Percentiles rank a stretch among this genome's conserved stretches.
These are phyloP conservation scores for Mylabris phalerata DNA, from an alignment of 1,140 invertebrate species.

Conservation along the genomic window DNA sequence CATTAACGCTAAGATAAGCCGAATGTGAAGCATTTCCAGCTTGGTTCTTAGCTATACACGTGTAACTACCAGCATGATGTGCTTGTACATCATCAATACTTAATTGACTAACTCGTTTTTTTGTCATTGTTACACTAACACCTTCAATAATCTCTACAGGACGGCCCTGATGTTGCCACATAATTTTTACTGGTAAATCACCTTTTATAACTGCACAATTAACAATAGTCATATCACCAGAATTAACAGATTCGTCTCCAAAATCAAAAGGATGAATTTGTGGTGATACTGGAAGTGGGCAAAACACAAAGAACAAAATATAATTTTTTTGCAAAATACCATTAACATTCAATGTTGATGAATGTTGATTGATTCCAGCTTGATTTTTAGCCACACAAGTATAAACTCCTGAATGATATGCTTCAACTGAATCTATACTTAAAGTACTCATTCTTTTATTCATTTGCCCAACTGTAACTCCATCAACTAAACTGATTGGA, in stretches of 20 bases:
- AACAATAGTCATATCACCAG: slow-evolving; percentile 47
- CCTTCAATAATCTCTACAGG: slow-evolving; percentile 42
- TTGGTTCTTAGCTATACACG: slow-evolving; percentile 56
- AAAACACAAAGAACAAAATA: slow-evolving; percentile 12
- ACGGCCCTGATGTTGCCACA: slow-evolving; percentile 58
- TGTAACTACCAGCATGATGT: slow-evolving; percentile 57
- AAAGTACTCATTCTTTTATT: slow-evolving; percentile 58
- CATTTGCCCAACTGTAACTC: slow-evolving; percentile 47
- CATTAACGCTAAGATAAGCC: slow-evolving; percentile 54
- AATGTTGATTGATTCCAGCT: slow-evolving; percentile 55
- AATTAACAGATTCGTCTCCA: slow-evolving; percentile 45
- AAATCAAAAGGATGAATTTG: slow-evolving; percentile 47
- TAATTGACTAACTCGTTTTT: slow-evolving; percentile 55
- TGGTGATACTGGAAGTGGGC: slow-evolving; percentile 40
- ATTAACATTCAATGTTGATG: slow-evolving; percentile 55
- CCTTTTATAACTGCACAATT: slow-evolving; percentile 56
- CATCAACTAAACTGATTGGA: slow-evolving; percentile 22
- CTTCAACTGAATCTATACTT: slow-evolving; percentile 54
- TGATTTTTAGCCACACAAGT: slow-evolving; percentile 59
- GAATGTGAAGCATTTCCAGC: slow-evolving; percentile 54
- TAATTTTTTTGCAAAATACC: slow-evolving; percentile 44
- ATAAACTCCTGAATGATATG: slow-evolving; percentile 55
- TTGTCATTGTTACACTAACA: slow-evolving; percentile 52
- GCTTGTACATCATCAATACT: slow-evolving; percentile 57
- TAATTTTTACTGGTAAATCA: slow-evolving; percentile 55